A percentile compares a stretch with the other conserved stretches of the same genome.
phyloP scores from a whole-genome alignment of 64 coral and sea anemone species.

The Hydrozoanthus tunicans region DNA sequence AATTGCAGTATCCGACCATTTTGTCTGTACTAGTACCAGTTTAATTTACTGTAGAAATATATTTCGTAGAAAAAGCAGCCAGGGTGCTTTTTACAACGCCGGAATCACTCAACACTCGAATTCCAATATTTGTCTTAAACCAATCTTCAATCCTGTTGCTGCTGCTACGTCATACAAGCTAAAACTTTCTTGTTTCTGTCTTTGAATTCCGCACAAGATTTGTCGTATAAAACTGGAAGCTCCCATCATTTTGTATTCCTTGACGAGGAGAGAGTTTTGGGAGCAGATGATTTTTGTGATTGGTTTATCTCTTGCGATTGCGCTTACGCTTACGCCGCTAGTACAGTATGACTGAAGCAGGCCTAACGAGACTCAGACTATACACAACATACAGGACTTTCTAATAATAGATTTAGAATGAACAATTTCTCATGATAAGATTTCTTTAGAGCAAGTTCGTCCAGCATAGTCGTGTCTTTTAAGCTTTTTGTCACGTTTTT shows the following conservation, averaged over 20 bases:
- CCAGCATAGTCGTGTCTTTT: too few species aligned
- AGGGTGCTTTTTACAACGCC: too few species aligned
- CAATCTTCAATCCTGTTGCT: slow-evolving; percentile 36
- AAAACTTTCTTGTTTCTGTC: slow-evolving; percentile 41
- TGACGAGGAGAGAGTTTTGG: slow-evolving; percentile 12
- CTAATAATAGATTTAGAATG: too few species aligned
- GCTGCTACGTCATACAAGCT: slow-evolving; percentile 4
- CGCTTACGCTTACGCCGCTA: not conserved
- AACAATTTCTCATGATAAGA: too few species aligned
- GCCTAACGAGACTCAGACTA: too few species aligned
- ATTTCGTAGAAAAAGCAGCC: too few species aligned
- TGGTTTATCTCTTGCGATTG: not conserved
- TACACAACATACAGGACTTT: too few species aligned
- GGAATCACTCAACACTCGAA: not conserved
- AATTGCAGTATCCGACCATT: too few species aligned
- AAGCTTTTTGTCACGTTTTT: too few species aligned
- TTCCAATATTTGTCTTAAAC: slow-evolving; percentile 29
- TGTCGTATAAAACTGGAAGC: slow-evolving; percentile 25
- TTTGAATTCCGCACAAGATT: slow-evolving; percentile 35
- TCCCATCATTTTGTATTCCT: slow-evolving; percentile 17
- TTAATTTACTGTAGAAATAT: too few species aligned
- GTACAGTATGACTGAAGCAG: not conserved
- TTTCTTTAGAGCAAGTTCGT: too few species aligned
- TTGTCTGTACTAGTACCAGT: too few species aligned
- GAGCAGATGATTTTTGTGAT: slow-evolving; percentile 28